Evolutionary conservation across 2,888 invertebrate genomes (phyloP).

Genomic region (Busseola fusca): DNA sequence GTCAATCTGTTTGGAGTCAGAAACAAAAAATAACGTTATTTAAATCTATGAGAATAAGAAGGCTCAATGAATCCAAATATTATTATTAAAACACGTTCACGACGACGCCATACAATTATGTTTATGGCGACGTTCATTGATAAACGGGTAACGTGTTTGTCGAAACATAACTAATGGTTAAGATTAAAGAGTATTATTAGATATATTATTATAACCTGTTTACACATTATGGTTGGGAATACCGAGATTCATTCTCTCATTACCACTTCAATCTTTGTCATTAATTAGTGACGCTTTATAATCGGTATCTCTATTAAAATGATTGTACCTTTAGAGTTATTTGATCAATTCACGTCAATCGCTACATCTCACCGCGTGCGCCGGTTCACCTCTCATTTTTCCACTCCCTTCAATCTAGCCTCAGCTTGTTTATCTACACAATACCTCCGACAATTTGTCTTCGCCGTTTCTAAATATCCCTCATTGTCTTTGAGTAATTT

Average conservation of each 20-base stretch:
- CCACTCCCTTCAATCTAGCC: slow-evolving; percentile 71
- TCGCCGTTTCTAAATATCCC: slow-evolving; percentile 82
- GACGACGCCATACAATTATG: background rate
- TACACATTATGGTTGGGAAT: slow-evolving; percentile 17
- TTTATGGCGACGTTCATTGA: slow-evolving; percentile 12
- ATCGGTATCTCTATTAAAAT: slow-evolving; percentile 16
- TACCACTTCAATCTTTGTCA: slow-evolving; percentile 31
- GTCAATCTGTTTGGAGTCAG: background rate
- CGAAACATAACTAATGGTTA: slow-evolving; percentile 37
- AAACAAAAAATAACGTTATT: background rate
- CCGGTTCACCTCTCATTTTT: slow-evolving; percentile 67
- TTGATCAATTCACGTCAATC: background rate
- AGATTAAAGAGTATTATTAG: slow-evolving; percentile 23
- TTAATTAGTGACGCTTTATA: slow-evolving; percentile 25
- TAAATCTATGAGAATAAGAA: background rate
- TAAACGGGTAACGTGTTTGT: slow-evolving; percentile 33
- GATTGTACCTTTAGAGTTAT: slow-evolving; percentile 6
- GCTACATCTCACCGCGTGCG: slow-evolving; percentile 50
- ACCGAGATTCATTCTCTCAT: slow-evolving; percentile 18
- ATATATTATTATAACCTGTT: slow-evolving; percentile 34
- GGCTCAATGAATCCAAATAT: background rate
- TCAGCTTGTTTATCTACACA: slow-evolving; percentile 80
- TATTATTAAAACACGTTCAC: background rate
- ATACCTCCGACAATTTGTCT: slow-evolving; percentile 83
- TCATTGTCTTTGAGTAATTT: slow-evolving; percentile 87